Conservation (phyloP, 2,113 vertebrate species). For the Triplophysa siluroides region DNA sequence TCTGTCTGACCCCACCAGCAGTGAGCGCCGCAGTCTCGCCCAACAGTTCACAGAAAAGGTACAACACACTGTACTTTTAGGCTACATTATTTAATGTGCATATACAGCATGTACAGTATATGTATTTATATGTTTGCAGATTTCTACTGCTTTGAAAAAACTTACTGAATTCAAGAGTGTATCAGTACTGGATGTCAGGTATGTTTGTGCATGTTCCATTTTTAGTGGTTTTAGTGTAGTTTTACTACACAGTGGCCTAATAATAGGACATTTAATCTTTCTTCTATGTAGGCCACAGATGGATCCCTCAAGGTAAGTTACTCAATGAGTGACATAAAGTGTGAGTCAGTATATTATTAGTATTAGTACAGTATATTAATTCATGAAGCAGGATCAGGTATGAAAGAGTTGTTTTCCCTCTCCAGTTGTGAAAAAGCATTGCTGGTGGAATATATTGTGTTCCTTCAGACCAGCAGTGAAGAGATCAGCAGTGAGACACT, state of each 20-base stretch:
- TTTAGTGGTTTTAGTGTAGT: background rate
- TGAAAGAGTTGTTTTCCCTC: conserved; percentile 1
- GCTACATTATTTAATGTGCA: background rate
- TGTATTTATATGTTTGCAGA: conserved; percentile 67
- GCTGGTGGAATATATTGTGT: conserved; percentile 82
- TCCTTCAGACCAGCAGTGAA: conserved; percentile 75
- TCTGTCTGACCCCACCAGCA: conserved; percentile 74
- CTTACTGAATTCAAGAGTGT: conserved; percentile 86
- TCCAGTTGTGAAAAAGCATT: conserved; percentile 60
- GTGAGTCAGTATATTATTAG: background rate
- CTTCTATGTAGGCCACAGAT: conserved; percentile 62
- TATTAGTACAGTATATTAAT: background rate
- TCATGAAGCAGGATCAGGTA: background rate
- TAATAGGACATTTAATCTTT: background rate
- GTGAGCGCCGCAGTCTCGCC: conserved; percentile 71
- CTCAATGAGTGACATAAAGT: background rate
- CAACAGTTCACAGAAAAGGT: conserved; percentile 84
- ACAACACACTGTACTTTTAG: background rate
- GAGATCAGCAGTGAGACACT: conserved; percentile 82
- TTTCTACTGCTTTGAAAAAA: conserved; percentile 79
- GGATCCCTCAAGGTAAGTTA: conserved; percentile 67
- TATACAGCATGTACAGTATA: conserved; percentile 43
- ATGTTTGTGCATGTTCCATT: conserved; percentile 52
- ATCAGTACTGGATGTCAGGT: conserved; percentile 85
- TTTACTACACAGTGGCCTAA: background rate